A percentile compares a stretch with the other conserved stretches of the same genome.
Evolutionary conservation across 2,113 vertebrate species (phyloP).

Genomic region (Malurus melanocephalus): DNA sequence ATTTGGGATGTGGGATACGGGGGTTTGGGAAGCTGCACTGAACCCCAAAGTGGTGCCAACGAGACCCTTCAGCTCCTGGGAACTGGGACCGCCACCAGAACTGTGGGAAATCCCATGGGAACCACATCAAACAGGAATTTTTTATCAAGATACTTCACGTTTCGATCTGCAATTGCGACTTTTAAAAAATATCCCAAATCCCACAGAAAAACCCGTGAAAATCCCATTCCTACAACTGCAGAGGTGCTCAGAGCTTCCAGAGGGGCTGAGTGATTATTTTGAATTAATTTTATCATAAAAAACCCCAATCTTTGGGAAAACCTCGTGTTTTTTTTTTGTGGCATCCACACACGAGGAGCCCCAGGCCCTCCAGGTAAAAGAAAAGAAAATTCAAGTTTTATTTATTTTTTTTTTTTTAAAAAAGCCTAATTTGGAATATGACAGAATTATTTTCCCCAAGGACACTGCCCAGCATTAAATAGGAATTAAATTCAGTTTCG

Average conservation of each 20-base stretch:
- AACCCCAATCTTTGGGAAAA: neutral
- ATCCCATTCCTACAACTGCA: neutral
- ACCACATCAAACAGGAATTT: accelerated
- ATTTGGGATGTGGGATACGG: neutral
- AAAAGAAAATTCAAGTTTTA: neutral
- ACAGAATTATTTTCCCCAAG: neutral
- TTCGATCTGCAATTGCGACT: neutral
- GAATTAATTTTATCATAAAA: neutral
- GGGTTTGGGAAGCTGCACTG: accelerated
- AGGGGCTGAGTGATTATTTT: neutral
- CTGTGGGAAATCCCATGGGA: neutral
- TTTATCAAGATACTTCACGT: accelerated
- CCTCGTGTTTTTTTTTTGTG: neutral
- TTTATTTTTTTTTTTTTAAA: neutral
- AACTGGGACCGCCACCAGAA: neutral
- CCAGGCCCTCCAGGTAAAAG: neutral
- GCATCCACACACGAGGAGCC: accelerated
- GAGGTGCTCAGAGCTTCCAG: neutral
- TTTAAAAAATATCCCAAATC: neutral
- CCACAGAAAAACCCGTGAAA: neutral
- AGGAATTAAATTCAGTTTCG: neutral
- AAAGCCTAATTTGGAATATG: neutral
- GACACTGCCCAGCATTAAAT: neutral
- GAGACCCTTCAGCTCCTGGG: neutral
- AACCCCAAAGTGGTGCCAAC: accelerated